Percentiles rank a stretch among this genome's conserved stretches.
Conservation (phyloP, 2,113 vertebrate species). For the Pomatostomus ruficeps region DNA sequence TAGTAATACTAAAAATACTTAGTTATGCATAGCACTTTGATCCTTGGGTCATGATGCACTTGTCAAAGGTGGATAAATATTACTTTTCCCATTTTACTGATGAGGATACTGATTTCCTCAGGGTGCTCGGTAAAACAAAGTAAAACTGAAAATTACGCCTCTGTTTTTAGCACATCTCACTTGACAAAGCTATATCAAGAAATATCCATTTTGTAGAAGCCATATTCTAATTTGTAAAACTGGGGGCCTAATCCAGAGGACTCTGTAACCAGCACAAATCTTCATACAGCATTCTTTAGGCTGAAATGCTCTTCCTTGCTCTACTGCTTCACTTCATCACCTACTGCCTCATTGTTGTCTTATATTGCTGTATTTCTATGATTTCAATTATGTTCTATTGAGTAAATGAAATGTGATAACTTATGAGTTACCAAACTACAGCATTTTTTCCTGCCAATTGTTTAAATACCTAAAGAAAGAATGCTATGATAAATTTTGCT, state of each 20-base stretch:
- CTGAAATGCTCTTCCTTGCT: neutral
- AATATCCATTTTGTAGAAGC: neutral
- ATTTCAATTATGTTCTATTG: neutral
- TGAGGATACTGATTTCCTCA: neutral
- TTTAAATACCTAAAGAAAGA: neutral
- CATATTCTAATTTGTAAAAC: neutral
- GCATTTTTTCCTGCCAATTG: neutral
- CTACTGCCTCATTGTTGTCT: neutral
- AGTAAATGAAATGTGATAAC: neutral
- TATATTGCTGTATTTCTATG: neutral
- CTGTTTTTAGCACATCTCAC: neutral
- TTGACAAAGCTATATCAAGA: neutral
- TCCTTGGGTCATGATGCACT: neutral
- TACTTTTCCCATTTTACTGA: neutral
- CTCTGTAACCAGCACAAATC: neutral
- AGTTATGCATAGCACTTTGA: neutral
- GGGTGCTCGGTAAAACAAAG: neutral
- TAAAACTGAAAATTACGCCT: neutral
- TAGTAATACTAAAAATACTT: conserved; percentile 36
- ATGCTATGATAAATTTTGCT: neutral
- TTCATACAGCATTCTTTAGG: neutral
- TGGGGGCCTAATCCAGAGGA: neutral
- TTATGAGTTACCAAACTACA: neutral
- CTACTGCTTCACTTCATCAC: neutral
- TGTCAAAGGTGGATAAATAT: neutral